Conservation (phyloP, 2,888 invertebrate genomes). For the Sicus ferrugineus region DNA sequence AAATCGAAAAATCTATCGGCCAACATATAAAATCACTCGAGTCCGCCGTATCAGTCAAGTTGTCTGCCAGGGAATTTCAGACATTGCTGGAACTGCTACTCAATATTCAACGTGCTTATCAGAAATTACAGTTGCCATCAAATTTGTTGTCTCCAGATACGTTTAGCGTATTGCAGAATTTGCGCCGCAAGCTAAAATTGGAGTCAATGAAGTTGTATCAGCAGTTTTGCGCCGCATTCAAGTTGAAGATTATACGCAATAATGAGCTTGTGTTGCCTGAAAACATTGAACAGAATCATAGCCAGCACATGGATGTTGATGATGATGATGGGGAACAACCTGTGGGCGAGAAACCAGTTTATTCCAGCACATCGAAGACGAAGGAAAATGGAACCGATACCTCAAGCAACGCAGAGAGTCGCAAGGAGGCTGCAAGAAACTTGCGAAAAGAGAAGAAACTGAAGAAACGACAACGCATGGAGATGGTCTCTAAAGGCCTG, state of each 20-base stretch:
- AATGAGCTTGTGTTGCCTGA: conserved; percentile 32
- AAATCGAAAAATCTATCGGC: conserved; percentile 47
- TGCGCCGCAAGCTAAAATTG: conserved; percentile 47
- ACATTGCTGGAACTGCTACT: conserved; percentile 47
- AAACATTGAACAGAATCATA: conserved; percentile 18
- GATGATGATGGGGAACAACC: conserved; percentile 28
- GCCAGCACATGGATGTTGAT: neutral
- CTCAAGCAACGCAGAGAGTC: conserved; percentile 33
- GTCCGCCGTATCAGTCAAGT: conserved; percentile 22
- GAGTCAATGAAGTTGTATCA: conserved; percentile 47
- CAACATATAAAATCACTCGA: conserved; percentile 42
- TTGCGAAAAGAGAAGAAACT: conserved; percentile 50
- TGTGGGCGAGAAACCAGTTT: conserved; percentile 27
- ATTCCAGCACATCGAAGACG: no score
- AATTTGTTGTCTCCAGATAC: conserved; percentile 33
- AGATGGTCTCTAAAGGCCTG: conserved; percentile 50
- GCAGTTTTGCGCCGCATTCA: conserved; percentile 49
- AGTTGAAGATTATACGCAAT: conserved; percentile 44
- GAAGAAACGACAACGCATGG: conserved; percentile 53
- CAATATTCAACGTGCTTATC: conserved; percentile 44
- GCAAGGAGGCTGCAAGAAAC: conserved; percentile 37
- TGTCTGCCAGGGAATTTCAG: conserved; percentile 51
- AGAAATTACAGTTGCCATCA: conserved; percentile 40
- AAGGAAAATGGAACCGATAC: conserved; percentile 24
- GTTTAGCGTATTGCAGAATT: conserved; percentile 43